Evolutionary conservation across 2,888 invertebrate genomes (phyloP).

Genomic region (Poecilus cupreus): DNA sequence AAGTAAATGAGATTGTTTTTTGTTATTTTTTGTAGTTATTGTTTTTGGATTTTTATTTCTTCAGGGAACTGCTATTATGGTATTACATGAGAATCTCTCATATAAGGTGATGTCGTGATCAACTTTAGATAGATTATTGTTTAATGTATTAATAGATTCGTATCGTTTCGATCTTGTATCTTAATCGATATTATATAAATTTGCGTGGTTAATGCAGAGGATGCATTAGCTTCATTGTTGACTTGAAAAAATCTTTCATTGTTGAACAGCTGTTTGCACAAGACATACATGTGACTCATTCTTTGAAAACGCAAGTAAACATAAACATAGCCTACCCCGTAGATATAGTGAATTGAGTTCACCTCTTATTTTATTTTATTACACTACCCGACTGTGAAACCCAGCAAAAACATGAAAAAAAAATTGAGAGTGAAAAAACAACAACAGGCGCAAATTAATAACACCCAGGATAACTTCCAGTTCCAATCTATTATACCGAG

Average conservation of each 20-base stretch:
- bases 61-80: conserved; percentile 30
- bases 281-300: background rate
- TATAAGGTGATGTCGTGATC: conserved; percentile 47
- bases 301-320: background rate
- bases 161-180: conserved; percentile 35
- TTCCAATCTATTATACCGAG: no score
- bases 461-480: no score
- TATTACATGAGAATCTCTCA: conserved; percentile 23
- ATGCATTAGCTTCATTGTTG: conserved; percentile 25
- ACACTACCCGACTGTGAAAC: no score
- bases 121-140: conserved; percentile 43
- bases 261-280: background rate
- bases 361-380: no score
- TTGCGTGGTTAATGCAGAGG: conserved; percentile 32
- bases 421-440: no score
- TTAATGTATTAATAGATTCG: conserved; percentile 41
- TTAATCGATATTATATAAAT: conserved; percentile 36
- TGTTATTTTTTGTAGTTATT: conserved; percentile 47
- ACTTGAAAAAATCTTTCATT: conserved; percentile 5
- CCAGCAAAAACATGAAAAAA: no score
- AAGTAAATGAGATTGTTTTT: conserved; percentile 42
- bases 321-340: no score
- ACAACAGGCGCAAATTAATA: no score
- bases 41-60: conserved; percentile 42
- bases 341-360: no score